Evolutionary conservation across 2,888 invertebrate genomes (phyloP), one percentile per base, ranked within the genome.

Genomic region (Ectemnius cavifrons): DNA sequence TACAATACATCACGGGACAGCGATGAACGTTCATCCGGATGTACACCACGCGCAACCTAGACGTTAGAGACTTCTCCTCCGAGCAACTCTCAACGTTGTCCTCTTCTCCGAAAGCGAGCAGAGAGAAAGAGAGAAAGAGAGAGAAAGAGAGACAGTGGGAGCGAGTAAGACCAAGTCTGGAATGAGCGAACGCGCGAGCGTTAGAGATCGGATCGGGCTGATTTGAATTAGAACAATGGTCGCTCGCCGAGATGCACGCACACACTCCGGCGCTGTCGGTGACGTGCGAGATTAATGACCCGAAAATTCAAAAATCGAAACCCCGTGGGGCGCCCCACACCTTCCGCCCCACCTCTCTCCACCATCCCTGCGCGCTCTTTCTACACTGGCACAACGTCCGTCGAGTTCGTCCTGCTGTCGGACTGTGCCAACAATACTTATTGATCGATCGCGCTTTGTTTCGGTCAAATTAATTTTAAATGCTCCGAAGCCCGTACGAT

Each of bases 161-260:
- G 37, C 37, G 5, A 37, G 37, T 11, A 11, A 37, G 37, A 8
- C 6, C 37, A 37, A 37, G 37, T 37, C 37, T 11, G 37, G 37
- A 37, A 37, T 37, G 37, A 37, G 37, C 37, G 37, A 60, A 57
- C 56, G 72, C 27, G 63, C 63, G 67, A 81, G 65, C 83, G 83
- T 81, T 83, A 83, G 81, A 83, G 83, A 83, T 83, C 78, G 81
- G 76, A 81, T 80, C 81, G 67, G 45, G 73, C 77, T 77, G 79
- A 87, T 87, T 87, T 84, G 84, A 87, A 87, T 87, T 86, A 80
- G 85, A 87, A 87, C 86, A 87, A 86, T 87, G 86, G 84, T 70
- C 70, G 76, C 79, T 71, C 63, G 66, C 37, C 37, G 37, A 70
- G 79, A 83, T 77, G 79, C 81, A 80, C 79, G 78, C 78, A 79